Percentiles rank a stretch among this genome's conserved stretches.
phyloP scores from a whole-genome alignment of 2,113 vertebrate genomes.

The Pelmatolapia mariae region DNA sequence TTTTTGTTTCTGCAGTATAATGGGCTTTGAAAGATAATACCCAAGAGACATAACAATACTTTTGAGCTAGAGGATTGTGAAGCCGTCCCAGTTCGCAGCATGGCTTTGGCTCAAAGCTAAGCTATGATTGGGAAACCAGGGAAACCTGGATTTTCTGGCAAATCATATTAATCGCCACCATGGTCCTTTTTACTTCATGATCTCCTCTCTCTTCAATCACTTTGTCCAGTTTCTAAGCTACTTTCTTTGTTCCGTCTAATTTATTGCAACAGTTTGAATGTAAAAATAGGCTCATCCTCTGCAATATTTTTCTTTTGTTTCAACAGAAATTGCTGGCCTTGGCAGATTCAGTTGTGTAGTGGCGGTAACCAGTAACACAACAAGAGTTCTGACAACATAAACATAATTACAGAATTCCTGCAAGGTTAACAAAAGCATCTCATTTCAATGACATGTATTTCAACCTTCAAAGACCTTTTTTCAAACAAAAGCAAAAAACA shows the following conservation, averaged over 20 bases:
- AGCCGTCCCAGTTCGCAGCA: conserved; percentile 57
- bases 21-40: conserved; percentile 76
- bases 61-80: conserved; percentile 61
- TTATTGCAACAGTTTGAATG: not conserved
- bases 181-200: conserved; percentile 22
- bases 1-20: conserved; percentile 67
- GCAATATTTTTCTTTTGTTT: not conserved
- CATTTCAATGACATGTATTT: not conserved
- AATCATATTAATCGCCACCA: conserved; percentile 57
- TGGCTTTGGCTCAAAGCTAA: conserved; percentile 31
- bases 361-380: not conserved
- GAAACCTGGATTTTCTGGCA: conserved; percentile 53
- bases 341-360: not conserved
- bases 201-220: conserved; percentile 22
- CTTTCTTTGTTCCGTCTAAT: conserved; percentile 6
- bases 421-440: not conserved
- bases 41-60: conserved; percentile 66
- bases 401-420: not conserved
- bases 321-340: not conserved
- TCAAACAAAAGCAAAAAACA: not conserved
- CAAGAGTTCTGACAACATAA: not conserved
- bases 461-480: not conserved
- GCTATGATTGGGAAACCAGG: conserved; percentile 50
- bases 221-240: conserved; percentile 11
- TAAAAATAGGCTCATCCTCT: not conserved